Evolutionary conservation across 2,888 invertebrate species (phyloP), one percentile per base, ranked within the genome.

Genomic region (Liodrosophila aerea): DNA sequence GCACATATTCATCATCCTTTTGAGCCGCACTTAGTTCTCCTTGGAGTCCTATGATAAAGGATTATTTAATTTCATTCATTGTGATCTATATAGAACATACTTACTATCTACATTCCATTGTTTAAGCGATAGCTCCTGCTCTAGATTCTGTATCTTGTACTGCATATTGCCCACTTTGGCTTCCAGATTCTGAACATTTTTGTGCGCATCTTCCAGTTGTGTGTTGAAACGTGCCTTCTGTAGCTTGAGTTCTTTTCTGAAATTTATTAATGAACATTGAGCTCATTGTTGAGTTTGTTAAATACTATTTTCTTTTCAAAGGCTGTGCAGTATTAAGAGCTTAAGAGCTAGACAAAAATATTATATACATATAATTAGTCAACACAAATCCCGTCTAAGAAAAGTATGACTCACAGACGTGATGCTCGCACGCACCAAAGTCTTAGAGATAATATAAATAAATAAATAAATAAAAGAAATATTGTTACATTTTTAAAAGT

Each of bases 71-170:
- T 22, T 1, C 1, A n/a, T n/a, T n/a, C n/a, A n/a, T 11, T 27
- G 1, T 2, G 7, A 41, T 1, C 7, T 1, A 12, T 22, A 12
- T 18, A 11, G 4, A 11, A 1, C 7, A 5, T n/a, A 75, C 88
- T 87, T 76, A 90, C 90, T 88, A 58, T 90, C 90, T 46, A 90
- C 88, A 70, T 89, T 88, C 89, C 90, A 90, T 68, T 89, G 86
- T 64, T 90, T 90, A 2, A 80, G 59, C 1, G 89, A 88, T 37
- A 90, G 57, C 52, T 90, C 89, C 56, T 87, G 86, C 64, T 90
- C 90, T 52, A 90, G 72, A 54, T 82, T 81, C 56, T 88, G 87
- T 60, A 90, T 88, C 78, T 88, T 90, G 8, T 73, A 30, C 64
- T 90, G 88, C 78, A 90, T 82, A 15, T 89, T 87, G 34, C 73